Percentiles rank a stretch among this genome's conserved stretches.
Conservation (phyloP, 1,140 invertebrate species). For the Rhyzopertha dominica region DNA sequence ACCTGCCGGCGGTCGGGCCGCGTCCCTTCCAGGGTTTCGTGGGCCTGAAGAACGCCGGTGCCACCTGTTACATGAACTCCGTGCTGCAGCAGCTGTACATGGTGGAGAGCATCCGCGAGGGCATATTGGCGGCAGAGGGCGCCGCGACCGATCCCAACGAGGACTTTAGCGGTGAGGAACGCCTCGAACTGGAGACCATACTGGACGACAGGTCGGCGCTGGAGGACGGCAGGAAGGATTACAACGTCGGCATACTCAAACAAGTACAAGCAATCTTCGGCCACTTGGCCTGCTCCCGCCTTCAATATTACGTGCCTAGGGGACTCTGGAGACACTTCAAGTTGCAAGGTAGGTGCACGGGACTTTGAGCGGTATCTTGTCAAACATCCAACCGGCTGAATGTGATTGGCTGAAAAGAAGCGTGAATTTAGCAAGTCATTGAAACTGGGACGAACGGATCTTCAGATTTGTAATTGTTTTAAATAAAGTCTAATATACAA, state of each 20-base stretch:
- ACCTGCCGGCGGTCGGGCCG: slow-evolving; percentile 90
- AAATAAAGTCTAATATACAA: too few relatives aligned
- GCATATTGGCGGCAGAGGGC: slow-evolving; percentile 69
- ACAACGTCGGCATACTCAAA: slow-evolving; percentile 93
- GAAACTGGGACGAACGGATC: too few relatives aligned
- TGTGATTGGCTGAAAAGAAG: too few relatives aligned
- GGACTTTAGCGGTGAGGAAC: slow-evolving; percentile 83
- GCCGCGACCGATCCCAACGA: slow-evolving; percentile 84
- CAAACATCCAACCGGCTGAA: too few relatives aligned
- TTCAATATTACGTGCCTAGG: slow-evolving; percentile 95
- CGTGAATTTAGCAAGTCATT: too few relatives aligned
- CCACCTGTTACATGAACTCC: slow-evolving; percentile 99
- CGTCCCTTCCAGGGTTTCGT: slow-evolving; percentile 87
- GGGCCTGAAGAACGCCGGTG: slow-evolving; percentile 96
- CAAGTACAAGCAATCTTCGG: slow-evolving; percentile 98
- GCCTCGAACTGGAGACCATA: slow-evolving; percentile 34
- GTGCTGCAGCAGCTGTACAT: slow-evolving; percentile 96
- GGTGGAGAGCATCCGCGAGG: slow-evolving; percentile 85
- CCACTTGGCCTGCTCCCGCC: slow-evolving; percentile 90
- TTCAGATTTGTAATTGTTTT: too few relatives aligned
- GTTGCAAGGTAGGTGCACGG: slow-evolving; percentile 49
- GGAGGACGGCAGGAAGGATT: slow-evolving; percentile 68
- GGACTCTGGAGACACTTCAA: slow-evolving; percentile 98
- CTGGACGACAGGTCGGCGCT: slow-evolving; percentile 50
- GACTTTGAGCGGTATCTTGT: too few relatives aligned